Evolutionary conservation across 1,140 invertebrate genomes (phyloP).

Genomic region (Trichomalopsis sarcophagae): DNA sequence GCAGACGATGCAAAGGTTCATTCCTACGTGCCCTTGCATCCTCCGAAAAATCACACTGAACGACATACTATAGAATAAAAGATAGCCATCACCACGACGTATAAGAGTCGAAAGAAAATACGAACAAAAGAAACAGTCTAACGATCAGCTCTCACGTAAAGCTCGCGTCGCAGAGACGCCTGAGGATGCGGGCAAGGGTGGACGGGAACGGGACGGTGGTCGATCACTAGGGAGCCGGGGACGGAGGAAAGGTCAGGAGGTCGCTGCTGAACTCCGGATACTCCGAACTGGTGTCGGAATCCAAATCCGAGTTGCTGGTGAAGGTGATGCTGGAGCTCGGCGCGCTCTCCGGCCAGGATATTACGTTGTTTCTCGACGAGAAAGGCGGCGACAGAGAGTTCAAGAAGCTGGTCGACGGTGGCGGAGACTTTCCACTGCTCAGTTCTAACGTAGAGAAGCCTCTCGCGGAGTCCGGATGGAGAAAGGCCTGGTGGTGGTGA

Average conservation of each 20-base stretch:
- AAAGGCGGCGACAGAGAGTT: slow-evolving; percentile 72
- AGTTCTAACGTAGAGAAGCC: slow-evolving; percentile 65
- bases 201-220: background rate
- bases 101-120: slow-evolving; percentile 1
- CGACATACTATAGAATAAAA: background rate
- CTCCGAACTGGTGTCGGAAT: slow-evolving; percentile 72
- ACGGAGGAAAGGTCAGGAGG: slow-evolving; percentile 69
- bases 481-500: slow-evolving; percentile 54
- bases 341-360: slow-evolving; percentile 71
- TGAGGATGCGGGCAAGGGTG: background rate
- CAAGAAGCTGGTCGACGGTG: slow-evolving; percentile 71
- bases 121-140: background rate
- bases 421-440: slow-evolving; percentile 68
- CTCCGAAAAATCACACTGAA: slow-evolving; percentile 5
- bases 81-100: background rate
- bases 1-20: slow-evolving; percentile 20
- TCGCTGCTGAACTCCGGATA: slow-evolving; percentile 73
- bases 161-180: slow-evolving; percentile 11
- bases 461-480: slow-evolving; percentile 65
- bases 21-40: slow-evolving; percentile 3
- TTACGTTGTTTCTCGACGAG: slow-evolving; percentile 67
- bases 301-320: slow-evolving; percentile 71
- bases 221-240: slow-evolving; percentile 66
- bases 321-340: slow-evolving; percentile 72
- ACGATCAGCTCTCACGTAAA: slow-evolving; percentile 7